A percentile compares a stretch with the other conserved stretches of the same genome.
These are phyloP conservation scores for Dinocampus coccinellae DNA, from an alignment of 2,888 invertebrate genomes.

Conservation along the genomic window DNA sequence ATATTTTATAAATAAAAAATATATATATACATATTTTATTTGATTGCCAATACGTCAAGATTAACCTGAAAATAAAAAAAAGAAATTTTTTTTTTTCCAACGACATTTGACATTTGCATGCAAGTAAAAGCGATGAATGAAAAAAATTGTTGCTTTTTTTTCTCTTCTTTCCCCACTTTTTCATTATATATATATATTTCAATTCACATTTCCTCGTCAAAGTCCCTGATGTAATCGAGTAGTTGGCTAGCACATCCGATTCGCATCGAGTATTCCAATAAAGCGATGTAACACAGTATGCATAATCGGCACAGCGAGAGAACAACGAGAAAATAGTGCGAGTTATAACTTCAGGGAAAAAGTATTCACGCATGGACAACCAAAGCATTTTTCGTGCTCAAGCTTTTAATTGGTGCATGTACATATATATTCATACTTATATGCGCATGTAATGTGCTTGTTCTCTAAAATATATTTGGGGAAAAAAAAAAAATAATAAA, in stretches of 20 bases:
- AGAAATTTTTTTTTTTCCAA: no score
- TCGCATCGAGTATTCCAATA: slow-evolving; percentile 44
- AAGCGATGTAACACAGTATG: slow-evolving; percentile 21
- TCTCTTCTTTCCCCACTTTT: not conserved
- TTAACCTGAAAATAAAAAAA: not conserved
- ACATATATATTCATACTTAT: slow-evolving; percentile 29
- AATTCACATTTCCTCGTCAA: slow-evolving; percentile 19
- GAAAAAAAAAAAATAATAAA: not conserved
- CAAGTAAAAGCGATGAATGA: not conserved
- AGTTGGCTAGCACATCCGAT: slow-evolving; percentile 42
- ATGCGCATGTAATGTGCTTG: slow-evolving; percentile 11
- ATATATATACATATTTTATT: no score
- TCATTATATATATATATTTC: not conserved
- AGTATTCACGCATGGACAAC: slow-evolving; percentile 32
- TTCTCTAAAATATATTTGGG: no score
- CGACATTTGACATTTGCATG: no score
- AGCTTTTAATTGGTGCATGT: slow-evolving; percentile 38
- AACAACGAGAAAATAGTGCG: no score
- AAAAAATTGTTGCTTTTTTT: not conserved
- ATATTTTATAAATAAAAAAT: no score
- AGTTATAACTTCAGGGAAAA: slow-evolving; percentile 34
- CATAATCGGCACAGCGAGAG: no score
- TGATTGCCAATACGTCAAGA: no score
- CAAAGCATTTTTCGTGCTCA: slow-evolving; percentile 32
- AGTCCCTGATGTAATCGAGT: slow-evolving; percentile 38